These are phyloP conservation scores for Conchocele bisecta DNA, from an alignment of 2,888 invertebrate species.

Conservation along the genomic window DNA sequence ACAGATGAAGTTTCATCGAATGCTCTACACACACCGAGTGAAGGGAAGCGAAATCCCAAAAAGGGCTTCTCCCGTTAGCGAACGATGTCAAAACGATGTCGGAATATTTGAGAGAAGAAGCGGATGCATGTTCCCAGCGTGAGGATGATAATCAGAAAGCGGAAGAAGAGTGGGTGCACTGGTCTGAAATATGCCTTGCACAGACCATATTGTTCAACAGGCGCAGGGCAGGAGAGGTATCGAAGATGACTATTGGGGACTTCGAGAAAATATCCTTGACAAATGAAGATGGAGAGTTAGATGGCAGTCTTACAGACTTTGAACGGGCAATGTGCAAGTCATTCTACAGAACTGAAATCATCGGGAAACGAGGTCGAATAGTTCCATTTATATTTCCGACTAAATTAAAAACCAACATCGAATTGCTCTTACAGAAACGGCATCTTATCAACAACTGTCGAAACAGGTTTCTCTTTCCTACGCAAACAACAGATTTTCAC, in stretches of 20 bases:
- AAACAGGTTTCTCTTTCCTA: no score
- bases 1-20: not conserved
- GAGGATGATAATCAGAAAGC: no score
- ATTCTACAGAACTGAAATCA: conserved; percentile 2
- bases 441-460: no score
- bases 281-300: not conserved
- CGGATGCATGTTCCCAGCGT: not conserved
- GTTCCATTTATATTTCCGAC: no score
- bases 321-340: not conserved
- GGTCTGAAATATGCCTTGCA: conserved; percentile 7
- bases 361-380: conserved; percentile 8
- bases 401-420: no score
- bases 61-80: not conserved
- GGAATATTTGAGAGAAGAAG: not conserved
- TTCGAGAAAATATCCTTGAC: not conserved
- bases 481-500: no score
- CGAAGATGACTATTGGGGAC: conserved; percentile 2
- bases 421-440: not conserved
- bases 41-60: not conserved
- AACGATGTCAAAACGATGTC: not conserved
- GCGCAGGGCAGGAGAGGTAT: conserved; percentile 12
- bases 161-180: no score
- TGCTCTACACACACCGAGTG: not conserved
- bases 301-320: not conserved
- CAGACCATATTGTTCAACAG: conserved; percentile 18